phyloP scores from a whole-genome alignment of 1,140 invertebrate species.

The Papilio machaon region DNA sequence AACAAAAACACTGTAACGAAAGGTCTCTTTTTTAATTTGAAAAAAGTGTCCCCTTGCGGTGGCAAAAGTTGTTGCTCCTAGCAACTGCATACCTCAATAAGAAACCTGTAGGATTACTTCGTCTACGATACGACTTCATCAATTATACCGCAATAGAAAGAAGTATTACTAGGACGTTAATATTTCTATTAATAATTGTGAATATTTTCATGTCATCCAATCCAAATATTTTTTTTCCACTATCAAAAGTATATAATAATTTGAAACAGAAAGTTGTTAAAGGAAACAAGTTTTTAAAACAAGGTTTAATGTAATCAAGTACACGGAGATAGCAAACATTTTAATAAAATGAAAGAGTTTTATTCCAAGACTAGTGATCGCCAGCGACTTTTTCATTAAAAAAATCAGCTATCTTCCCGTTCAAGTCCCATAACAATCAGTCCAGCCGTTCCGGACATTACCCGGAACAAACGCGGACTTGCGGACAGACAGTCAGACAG shows the following conservation, averaged over 20 bases:
- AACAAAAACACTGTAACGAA: not conserved
- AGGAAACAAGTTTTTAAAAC: not conserved
- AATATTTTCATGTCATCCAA: not conserved
- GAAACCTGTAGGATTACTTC: not conserved
- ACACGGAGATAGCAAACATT: not conserved
- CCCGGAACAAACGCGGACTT: too few relatives aligned
- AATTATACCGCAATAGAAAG: not conserved
- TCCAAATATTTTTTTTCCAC: not conserved
- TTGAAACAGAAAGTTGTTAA: not conserved
- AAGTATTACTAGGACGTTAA: too few relatives aligned
- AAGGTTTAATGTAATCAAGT: not conserved
- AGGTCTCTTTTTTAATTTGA: not conserved
- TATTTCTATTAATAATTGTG: not conserved
- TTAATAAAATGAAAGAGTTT: not conserved
- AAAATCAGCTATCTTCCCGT: too few relatives aligned
- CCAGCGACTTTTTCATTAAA: too few relatives aligned
- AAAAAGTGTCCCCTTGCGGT: not conserved
- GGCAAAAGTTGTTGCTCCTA: not conserved
- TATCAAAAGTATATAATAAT: not conserved
- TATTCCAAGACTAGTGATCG: too few relatives aligned
- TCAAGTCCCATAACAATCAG: too few relatives aligned
- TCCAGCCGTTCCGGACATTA: too few relatives aligned
- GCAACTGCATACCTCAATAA: not conserved
- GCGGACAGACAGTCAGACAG: too few relatives aligned
- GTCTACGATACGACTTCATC: not conserved